These are phyloP conservation scores for Acholoe squamosa DNA, from an alignment of 2,888 invertebrate species.

Conservation along the genomic window DNA sequence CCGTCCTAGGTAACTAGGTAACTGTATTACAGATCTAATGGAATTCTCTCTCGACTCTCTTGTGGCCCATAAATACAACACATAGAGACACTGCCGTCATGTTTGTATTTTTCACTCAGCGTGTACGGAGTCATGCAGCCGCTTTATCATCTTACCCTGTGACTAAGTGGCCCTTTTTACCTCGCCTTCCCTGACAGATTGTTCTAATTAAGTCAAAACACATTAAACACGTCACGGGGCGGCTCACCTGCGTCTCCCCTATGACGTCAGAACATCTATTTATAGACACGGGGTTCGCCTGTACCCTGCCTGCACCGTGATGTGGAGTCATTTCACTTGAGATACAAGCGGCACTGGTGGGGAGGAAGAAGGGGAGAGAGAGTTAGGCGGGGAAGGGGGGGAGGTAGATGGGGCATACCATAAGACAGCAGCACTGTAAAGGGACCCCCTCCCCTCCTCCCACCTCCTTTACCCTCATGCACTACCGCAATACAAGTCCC, in stretches of 20 bases:
- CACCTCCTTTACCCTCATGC: not conserved
- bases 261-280: not conserved
- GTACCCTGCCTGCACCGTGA: not conserved
- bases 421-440: not conserved
- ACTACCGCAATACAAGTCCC: not conserved
- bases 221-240: conserved; percentile 12
- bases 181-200: not conserved
- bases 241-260: conserved; percentile 1
- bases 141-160: not conserved
- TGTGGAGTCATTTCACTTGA: not conserved
- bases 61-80: too few relatives aligned
- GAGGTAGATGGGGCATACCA: not conserved
- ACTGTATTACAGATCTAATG: too few relatives aligned
- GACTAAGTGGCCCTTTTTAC: not conserved
- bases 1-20: too few relatives aligned
- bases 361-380: not conserved
- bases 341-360: not conserved
- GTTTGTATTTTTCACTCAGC: too few relatives aligned
- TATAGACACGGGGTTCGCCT: not conserved
- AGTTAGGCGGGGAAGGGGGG: not conserved
- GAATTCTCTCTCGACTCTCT: too few relatives aligned
- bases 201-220: conserved; percentile 10
- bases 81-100: too few relatives aligned
- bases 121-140: too few relatives aligned
- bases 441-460: not conserved